These are phyloP conservation scores for Odocoileus virginianus DNA, from an alignment of 2,113 vertebrate species.

Conservation along the genomic window DNA sequence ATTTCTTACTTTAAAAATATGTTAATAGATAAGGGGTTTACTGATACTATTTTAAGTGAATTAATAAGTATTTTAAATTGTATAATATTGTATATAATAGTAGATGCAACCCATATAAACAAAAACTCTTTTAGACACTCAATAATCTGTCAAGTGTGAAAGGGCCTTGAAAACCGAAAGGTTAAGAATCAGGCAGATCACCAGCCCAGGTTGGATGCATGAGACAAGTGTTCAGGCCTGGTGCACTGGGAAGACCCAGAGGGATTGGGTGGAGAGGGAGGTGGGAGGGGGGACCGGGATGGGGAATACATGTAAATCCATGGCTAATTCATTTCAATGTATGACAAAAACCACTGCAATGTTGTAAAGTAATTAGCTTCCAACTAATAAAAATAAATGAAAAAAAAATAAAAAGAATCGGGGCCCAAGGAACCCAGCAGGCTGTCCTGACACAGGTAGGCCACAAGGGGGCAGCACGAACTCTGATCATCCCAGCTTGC, in stretches of 20 bases:
- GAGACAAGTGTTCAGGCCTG: too few relatives aligned
- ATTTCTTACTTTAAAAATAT: background rate
- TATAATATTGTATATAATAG: background rate
- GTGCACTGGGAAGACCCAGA: too few relatives aligned
- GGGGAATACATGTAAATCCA: too few relatives aligned
- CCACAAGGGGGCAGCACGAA: constrained; percentile 33
- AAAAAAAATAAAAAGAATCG: background rate
- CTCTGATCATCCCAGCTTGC: background rate
- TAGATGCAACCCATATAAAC: background rate
- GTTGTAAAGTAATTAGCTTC: too few relatives aligned
- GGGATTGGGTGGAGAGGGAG: too few relatives aligned
- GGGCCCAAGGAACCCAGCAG: background rate
- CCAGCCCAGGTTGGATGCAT: too few relatives aligned
- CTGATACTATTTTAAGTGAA: background rate
- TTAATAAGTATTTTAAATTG: background rate
- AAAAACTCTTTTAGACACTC: background rate
- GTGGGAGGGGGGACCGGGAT: too few relatives aligned
- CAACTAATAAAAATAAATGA: too few relatives aligned
- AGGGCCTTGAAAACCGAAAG: background rate
- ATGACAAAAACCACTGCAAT: too few relatives aligned
- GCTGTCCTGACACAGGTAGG: background rate
- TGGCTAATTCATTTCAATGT: too few relatives aligned
- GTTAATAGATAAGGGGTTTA: background rate
- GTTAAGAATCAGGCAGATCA: background rate
- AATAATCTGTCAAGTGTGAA: background rate